Base-by-base conservation (phyloP, 2,888 invertebrate genomes). In the Monochamus alternatus region DNA sequence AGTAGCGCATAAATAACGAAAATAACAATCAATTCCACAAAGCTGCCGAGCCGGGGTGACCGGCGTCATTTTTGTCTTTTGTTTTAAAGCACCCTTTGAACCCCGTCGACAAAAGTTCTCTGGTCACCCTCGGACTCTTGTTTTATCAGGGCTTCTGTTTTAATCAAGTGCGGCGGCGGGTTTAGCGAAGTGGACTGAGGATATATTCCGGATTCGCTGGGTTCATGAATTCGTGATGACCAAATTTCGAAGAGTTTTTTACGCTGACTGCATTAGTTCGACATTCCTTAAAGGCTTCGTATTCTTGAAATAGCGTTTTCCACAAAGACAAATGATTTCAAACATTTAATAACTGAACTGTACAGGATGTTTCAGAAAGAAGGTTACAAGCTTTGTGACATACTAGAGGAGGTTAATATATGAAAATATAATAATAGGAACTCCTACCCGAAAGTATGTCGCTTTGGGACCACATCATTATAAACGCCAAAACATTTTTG, bases 1-100 rank as follows among this genome's bases (percentile, higher is more conserved):
- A 82, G 83, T 81, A 82, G 80, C 84, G 85, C 87, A 86, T 87
- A 87, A 87, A 88, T 87, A 87, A 87, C 86, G 86, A 87, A 88
- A 86, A 87, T 86, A 86, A 87, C 88, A 88, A 88, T 88, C 87
- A 88, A 86, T 87, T 87, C 83, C 81, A 86, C 85, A 85, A 86
- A 85, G 84, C 83, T 82, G 81, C 79, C 81, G 80, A 80, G 81
- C 81, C 85, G 82, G 83, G 85, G 87, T 88, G 88, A 86, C 87
- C 88, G 85, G 83, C 85, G 85, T 84, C 86, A 85, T 86, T 86
- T 87, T 80, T 84, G 84, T 85, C 87, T 87, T 88, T 88, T 88
- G 87, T 88, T 87, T 87, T 85, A 84, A 77, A 83, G 83, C 85
- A 85, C 87, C 87, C 87, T 86, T 86, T 85, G 85, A 87, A 85